Conservation (phyloP, 2,797 vertebrate species). For the Thripadectes ignobilis region DNA sequence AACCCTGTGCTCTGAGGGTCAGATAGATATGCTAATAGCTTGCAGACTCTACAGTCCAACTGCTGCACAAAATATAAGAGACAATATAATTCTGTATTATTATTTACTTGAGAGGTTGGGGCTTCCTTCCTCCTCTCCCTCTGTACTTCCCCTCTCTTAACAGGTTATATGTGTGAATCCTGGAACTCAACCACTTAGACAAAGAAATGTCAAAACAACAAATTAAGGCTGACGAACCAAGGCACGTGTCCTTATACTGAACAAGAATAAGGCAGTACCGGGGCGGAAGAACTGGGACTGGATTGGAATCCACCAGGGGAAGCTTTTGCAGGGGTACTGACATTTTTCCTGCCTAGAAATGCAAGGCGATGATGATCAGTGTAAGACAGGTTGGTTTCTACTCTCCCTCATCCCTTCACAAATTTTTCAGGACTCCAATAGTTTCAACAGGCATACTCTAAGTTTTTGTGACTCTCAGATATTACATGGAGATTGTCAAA, state of each 20-base stretch:
- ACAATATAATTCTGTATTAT: neutral
- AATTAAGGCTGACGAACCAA: neutral
- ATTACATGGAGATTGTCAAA: neutral
- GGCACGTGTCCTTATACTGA: neutral
- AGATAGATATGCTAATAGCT: neutral
- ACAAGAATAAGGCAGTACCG: neutral
- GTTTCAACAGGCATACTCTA: rapidly evolving
- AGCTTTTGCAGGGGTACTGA: neutral
- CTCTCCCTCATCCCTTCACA: neutral
- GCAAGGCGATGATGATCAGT: neutral
- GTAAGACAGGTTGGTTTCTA: neutral
- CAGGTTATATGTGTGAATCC: neutral
- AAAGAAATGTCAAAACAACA: neutral
- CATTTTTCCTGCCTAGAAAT: neutral
- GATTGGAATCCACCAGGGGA: rapidly evolving
- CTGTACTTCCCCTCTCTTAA: neutral
- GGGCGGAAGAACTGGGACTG: neutral
- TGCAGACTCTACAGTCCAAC: neutral
- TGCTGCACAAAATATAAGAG: neutral
- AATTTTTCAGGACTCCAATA: neutral
- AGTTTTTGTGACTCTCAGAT: neutral
- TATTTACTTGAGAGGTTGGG: neutral
- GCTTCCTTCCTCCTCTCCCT: neutral
- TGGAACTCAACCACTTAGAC: neutral
- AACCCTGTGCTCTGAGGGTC: neutral